Evolutionary conservation across 2,888 invertebrate species (phyloP).

Genomic region (Heliconius charithonia): DNA sequence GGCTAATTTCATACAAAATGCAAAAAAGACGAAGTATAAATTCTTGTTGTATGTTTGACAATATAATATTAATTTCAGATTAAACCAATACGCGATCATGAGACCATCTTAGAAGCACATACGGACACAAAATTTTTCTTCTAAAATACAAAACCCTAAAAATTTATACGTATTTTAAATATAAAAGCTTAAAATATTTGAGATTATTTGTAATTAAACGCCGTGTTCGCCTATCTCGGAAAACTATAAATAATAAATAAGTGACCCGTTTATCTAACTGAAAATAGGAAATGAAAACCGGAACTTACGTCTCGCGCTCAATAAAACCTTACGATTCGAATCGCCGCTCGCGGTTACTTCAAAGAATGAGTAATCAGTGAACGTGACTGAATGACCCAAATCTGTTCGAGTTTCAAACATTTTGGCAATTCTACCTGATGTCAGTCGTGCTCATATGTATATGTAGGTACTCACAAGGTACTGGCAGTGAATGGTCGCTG

Average conservation of each 20-base stretch:
- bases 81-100: no score
- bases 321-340: constrained; percentile 8
- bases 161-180: no score
- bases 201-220: no score
- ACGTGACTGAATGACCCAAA: constrained; percentile 14
- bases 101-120: no score
- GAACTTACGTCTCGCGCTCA: background rate
- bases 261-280: background rate
- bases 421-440: constrained; percentile 20
- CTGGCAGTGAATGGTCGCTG: background rate
- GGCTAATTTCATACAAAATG: no score
- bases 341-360: constrained; percentile 19
- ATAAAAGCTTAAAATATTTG: no score
- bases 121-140: no score
- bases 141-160: no score
- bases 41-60: no score
- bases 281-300: constrained; percentile 8
- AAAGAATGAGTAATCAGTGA: constrained; percentile 23
- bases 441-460: background rate
- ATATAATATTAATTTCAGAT: no score
- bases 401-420: constrained; percentile 2
- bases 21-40: no score
- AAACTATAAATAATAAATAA: background rate
- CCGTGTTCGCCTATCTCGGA: no score
- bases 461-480: background rate